Conservation (phyloP, 2,797 vertebrate species). For the Acanthornis magna region DNA sequence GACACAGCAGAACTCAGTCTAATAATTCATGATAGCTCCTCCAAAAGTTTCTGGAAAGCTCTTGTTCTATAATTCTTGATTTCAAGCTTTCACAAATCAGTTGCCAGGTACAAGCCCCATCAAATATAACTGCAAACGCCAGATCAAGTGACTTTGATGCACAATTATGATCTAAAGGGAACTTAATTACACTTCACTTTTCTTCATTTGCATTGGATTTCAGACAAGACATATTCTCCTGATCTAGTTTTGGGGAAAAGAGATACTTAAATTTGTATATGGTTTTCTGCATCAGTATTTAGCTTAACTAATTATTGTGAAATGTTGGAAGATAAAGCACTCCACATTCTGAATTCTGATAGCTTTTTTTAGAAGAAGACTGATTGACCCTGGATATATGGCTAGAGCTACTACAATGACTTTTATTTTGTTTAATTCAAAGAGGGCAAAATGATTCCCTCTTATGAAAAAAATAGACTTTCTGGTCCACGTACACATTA, state of each 20-base stretch:
- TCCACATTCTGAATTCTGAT: neutral
- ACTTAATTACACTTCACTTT: neutral
- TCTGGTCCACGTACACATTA: accelerated
- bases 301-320: neutral
- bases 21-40: neutral
- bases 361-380: neutral
- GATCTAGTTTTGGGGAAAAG: neutral
- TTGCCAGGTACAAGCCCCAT: neutral
- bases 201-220: neutral
- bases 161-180: neutral
- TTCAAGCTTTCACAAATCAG: neutral
- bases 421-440: neutral
- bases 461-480: neutral
- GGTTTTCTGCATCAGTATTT: neutral
- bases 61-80: neutral
- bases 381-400: neutral
- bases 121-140: neutral
- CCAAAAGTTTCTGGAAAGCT: neutral
- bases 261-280: neutral
- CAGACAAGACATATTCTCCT: neutral
- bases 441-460: neutral
- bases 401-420: neutral
- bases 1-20: neutral
- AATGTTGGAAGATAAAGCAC: neutral
- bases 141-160: neutral